Evolutionary conservation across 2,797 vertebrate genomes (phyloP).

Genomic region (Octomys mimax): DNA sequence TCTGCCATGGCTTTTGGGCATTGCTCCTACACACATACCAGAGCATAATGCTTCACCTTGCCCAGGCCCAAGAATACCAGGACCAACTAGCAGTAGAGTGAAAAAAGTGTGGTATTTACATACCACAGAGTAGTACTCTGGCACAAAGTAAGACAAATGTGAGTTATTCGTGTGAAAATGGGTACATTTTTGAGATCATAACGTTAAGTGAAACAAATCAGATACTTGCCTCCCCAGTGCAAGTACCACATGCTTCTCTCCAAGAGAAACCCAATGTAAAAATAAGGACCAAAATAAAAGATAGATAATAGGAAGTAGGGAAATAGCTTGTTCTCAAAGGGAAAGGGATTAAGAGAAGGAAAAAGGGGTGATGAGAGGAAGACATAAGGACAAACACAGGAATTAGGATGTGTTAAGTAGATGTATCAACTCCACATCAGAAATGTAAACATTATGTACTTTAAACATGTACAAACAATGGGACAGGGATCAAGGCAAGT

Average conservation of each 20-base stretch:
- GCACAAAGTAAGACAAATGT: background rate
- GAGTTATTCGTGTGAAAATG: background rate
- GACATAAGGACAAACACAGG: background rate
- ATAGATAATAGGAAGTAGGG: background rate
- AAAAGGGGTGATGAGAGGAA: background rate
- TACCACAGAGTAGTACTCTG: background rate
- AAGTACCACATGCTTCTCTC: background rate
- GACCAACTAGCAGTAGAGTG: background rate
- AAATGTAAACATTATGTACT: background rate
- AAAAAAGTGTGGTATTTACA: background rate
- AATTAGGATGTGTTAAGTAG: background rate
- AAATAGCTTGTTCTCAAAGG: background rate
- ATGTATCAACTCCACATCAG: background rate
- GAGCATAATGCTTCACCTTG: background rate
- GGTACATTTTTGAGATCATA: background rate
- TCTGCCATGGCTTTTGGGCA: background rate
- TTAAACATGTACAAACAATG: background rate
- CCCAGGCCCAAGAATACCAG: background rate
- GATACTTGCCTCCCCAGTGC: no score
- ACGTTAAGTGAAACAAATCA: background rate
- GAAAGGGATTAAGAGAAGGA: background rate
- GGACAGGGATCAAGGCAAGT: background rate
- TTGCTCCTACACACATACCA: background rate
- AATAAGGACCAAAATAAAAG: background rate
- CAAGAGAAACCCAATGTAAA: background rate